Percentiles rank a stretch among this genome's conserved stretches.
Conservation (phyloP, 2,113 vertebrate species). For the Myocastor coypus region DNA sequence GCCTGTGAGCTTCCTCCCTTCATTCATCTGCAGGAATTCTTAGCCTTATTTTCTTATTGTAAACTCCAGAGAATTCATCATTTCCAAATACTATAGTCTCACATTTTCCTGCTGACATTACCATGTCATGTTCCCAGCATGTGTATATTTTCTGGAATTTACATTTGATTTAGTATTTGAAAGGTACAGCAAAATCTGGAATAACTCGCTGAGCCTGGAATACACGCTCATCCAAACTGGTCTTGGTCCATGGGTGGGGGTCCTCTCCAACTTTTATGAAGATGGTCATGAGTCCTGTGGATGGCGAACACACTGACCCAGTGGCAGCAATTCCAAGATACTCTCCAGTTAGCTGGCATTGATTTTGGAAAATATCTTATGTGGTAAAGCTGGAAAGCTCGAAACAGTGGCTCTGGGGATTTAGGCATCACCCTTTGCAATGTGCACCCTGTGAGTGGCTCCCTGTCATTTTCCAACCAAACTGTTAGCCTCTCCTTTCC, state of each 20-base stretch:
- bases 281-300: neutral
- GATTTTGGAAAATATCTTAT: neutral
- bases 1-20: neutral
- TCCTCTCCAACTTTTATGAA: neutral
- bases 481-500: neutral
- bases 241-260: neutral
- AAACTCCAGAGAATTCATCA: neutral
- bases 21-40: neutral
- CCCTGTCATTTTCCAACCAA: neutral
- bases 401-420: neutral
- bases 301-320: neutral
- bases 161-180: neutral
- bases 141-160: constrained; percentile 17
- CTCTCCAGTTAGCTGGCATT: neutral
- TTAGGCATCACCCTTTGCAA: neutral
- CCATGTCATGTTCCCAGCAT: neutral
- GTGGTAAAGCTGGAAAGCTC: neutral
- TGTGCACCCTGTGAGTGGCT: neutral
- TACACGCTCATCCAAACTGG: neutral
- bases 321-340: neutral
- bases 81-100: neutral
- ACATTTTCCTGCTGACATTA: constrained; percentile 3
- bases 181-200: neutral
- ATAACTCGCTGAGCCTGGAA: neutral
- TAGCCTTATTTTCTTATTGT: constrained; percentile 14